phyloP scores from a whole-genome alignment of 35 echinoderm and acorn worm genomes.

The Holothuria glaberrima region DNA sequence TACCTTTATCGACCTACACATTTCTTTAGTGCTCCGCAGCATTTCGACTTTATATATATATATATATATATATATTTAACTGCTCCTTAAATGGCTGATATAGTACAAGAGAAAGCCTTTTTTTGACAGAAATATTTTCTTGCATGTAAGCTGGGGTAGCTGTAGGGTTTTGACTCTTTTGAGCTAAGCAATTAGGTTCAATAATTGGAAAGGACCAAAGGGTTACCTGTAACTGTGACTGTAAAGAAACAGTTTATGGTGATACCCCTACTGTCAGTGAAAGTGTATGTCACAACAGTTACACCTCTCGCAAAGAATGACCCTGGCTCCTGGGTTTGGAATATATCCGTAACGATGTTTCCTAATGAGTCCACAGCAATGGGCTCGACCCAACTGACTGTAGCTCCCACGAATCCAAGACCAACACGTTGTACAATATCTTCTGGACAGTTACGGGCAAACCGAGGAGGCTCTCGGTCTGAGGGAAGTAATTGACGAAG shows the following conservation, averaged over 20 bases:
- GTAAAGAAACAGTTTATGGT: constrained; percentile 15
- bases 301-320: background rate
- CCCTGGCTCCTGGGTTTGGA: background rate
- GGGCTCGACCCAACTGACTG: constrained; percentile 13
- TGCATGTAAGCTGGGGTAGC: too few relatives aligned
- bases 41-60: too few relatives aligned
- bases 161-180: too few relatives aligned
- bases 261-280: constrained; percentile 8
- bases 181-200: too few relatives aligned
- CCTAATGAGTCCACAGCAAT: constrained; percentile 14
- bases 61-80: too few relatives aligned
- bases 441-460: background rate
- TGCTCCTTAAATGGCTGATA: too few relatives aligned
- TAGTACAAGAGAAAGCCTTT: too few relatives aligned
- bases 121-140: too few relatives aligned
- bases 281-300: constrained; percentile 34
- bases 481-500: background rate
- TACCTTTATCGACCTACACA: too few relatives aligned
- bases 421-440: background rate
- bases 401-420: background rate
- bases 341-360: background rate
- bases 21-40: too few relatives aligned
- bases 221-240: constrained; percentile 20
- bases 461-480: background rate
- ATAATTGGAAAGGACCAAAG: too few relatives aligned